Evolutionary conservation across 2,797 vertebrate genomes (phyloP).

Genomic region (Chelidonichthys spinosus): DNA sequence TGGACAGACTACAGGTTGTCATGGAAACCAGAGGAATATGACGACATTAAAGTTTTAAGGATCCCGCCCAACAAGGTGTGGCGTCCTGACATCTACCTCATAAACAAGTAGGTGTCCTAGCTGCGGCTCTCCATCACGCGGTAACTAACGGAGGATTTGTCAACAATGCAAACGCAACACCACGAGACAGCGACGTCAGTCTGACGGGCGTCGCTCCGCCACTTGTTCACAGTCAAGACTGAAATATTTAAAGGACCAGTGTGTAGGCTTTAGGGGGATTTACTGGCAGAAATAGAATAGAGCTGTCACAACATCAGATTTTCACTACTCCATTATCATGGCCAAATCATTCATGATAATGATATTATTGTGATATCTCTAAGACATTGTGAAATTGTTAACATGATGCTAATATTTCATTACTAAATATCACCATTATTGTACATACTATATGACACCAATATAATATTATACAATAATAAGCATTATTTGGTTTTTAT

Average conservation of each 20-base stretch:
- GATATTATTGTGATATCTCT: background rate
- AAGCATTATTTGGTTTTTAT: background rate
- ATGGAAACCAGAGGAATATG: constrained; percentile 86
- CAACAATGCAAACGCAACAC: background rate
- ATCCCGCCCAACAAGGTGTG: constrained; percentile 87
- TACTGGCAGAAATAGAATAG: background rate
- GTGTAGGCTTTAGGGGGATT: background rate
- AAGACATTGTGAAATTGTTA: background rate
- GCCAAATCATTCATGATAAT: background rate
- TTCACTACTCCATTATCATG: background rate
- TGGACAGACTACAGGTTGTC: constrained; percentile 91
- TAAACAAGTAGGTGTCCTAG: constrained; percentile 88
- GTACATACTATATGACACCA: background rate
- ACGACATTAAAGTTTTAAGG: constrained; percentile 84
- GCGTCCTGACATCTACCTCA: constrained; percentile 91
- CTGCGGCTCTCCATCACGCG: background rate
- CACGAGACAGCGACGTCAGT: background rate
- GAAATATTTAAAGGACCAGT: background rate
- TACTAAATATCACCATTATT: background rate
- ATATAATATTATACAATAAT: no score
- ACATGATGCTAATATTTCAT: background rate
- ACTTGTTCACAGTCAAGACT: background rate
- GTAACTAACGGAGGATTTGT: background rate
- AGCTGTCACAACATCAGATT: background rate
- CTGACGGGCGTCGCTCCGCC: background rate